These are phyloP conservation scores for Mohoua ochrocephala DNA, from an alignment of 2,113 vertebrate species.

Conservation along the genomic window DNA sequence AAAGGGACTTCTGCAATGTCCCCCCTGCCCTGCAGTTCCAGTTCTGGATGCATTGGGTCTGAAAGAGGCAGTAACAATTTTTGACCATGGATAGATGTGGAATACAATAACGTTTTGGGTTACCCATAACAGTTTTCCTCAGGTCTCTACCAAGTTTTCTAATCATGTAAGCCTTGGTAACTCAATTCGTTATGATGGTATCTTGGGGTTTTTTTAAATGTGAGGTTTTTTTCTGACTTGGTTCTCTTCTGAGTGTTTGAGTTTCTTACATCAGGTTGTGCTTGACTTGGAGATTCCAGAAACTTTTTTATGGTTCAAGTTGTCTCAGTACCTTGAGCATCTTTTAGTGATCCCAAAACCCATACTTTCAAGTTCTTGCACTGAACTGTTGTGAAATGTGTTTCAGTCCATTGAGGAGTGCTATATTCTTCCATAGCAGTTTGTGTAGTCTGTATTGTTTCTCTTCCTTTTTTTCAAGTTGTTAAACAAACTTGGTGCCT, in stretches of 20 bases:
- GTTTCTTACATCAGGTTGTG: not conserved
- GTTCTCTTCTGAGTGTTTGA: not conserved
- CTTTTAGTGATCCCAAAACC: not conserved
- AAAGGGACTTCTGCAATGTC: not conserved
- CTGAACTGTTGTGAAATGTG: not conserved
- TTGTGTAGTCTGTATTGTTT: not conserved
- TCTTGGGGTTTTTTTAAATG: not conserved
- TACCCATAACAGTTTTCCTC: not conserved
- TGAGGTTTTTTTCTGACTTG: not conserved
- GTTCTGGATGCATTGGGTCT: rapidly evolving
- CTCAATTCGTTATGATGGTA: not conserved
- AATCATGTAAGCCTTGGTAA: not conserved
- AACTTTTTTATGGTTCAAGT: not conserved
- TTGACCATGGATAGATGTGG: not conserved
- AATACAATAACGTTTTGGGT: not conserved
- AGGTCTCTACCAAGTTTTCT: not conserved
- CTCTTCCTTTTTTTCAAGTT: not conserved
- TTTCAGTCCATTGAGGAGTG: not conserved
- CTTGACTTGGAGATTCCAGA: not conserved
- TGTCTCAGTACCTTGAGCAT: not conserved
- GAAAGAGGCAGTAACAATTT: not conserved
- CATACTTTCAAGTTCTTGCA: not conserved
- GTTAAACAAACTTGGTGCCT: not conserved
- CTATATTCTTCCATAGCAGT: not conserved
- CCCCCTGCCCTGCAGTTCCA: not conserved